Percentiles rank a stretch among this genome's conserved stretches.
Evolutionary conservation across 1,140 invertebrate species (phyloP).

Genomic region (Drosophila nigromelanica): DNA sequence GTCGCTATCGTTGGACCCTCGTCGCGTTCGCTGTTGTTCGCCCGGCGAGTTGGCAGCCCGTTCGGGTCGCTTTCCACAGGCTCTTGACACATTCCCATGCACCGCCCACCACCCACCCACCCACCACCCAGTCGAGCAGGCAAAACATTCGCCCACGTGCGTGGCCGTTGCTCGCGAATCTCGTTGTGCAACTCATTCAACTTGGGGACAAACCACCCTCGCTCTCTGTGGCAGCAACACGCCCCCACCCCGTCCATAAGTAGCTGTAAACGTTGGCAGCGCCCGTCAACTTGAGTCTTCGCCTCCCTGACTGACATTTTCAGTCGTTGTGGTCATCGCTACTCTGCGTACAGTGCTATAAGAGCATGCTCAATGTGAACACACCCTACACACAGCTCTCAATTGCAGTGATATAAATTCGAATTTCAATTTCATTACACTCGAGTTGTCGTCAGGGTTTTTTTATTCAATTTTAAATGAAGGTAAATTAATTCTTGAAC

Average conservation of each 20-base stretch:
- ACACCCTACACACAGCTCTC: too few relatives aligned
- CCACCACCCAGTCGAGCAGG: background rate
- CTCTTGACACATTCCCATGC: slow-evolving; percentile 61
- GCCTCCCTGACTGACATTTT: slow-evolving; percentile 19
- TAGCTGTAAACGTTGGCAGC: slow-evolving; percentile 7
- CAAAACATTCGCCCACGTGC: slow-evolving; percentile 37
- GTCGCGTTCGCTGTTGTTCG: too few relatives aligned
- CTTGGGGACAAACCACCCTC: slow-evolving; percentile 36
- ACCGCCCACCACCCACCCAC: slow-evolving; percentile 1
- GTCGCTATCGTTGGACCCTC: slow-evolving; percentile 27
- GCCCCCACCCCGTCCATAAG: background rate
- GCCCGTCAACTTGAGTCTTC: slow-evolving; percentile 19
- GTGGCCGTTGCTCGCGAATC: slow-evolving; percentile 10
- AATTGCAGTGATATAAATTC: too few relatives aligned
- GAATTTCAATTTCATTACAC: too few relatives aligned
- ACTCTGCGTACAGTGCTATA: slow-evolving; percentile 6
- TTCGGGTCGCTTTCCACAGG: slow-evolving; percentile 12
- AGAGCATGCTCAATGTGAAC: background rate
- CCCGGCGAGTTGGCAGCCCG: slow-evolving; percentile 42
- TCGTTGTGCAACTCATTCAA: slow-evolving; percentile 15
- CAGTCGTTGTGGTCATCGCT: slow-evolving; percentile 34
- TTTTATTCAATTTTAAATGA: too few relatives aligned
- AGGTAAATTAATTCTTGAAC: too few relatives aligned
- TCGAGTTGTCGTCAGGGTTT: too few relatives aligned
- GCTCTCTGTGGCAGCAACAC: background rate